Evolutionary conservation across 2,888 invertebrate species (phyloP).

Genomic region (Phyllotreta striolata): DNA sequence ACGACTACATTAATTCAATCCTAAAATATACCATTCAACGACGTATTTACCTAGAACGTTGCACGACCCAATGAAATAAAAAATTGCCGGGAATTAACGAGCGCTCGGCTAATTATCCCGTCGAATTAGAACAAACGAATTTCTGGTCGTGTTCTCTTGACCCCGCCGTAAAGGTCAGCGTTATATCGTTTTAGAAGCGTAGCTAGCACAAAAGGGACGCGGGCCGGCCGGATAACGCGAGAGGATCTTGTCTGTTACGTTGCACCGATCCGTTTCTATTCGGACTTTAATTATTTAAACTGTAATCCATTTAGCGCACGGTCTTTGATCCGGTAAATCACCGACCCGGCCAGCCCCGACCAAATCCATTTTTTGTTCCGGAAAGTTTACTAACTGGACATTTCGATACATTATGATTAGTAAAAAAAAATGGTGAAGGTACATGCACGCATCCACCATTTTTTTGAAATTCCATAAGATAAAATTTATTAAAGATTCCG

Average conservation of each 20-base stretch:
- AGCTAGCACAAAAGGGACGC: slow-evolving; percentile 21
- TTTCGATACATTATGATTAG: too few species aligned
- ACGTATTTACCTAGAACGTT: background rate
- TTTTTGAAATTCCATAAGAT: too few species aligned
- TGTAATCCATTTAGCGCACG: slow-evolving; percentile 18
- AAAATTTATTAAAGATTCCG: too few species aligned
- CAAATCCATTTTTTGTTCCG: background rate
- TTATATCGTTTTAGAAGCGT: slow-evolving; percentile 8
- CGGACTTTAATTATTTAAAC: slow-evolving; percentile 25
- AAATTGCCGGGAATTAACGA: slow-evolving; percentile 3
- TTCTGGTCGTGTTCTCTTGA: slow-evolving; percentile 1
- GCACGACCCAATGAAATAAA: background rate
- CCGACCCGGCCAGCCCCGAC: background rate
- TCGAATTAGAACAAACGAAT: slow-evolving; percentile 15
- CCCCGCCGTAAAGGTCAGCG: slow-evolving; percentile 5
- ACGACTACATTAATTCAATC: too few species aligned
- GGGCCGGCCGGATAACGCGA: slow-evolving; percentile 8
- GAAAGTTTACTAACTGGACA: too few species aligned
- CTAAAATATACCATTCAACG: too few species aligned
- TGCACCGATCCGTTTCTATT: slow-evolving; percentile 18
- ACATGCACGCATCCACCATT: too few species aligned
- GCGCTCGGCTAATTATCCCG: slow-evolving; percentile 10
- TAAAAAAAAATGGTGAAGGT: too few species aligned
- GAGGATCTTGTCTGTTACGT: slow-evolving; percentile 13
- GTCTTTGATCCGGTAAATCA: slow-evolving; percentile 16